phyloP scores from a whole-genome alignment of 2,113 vertebrate genomes.

The Rutilus rutilus region DNA sequence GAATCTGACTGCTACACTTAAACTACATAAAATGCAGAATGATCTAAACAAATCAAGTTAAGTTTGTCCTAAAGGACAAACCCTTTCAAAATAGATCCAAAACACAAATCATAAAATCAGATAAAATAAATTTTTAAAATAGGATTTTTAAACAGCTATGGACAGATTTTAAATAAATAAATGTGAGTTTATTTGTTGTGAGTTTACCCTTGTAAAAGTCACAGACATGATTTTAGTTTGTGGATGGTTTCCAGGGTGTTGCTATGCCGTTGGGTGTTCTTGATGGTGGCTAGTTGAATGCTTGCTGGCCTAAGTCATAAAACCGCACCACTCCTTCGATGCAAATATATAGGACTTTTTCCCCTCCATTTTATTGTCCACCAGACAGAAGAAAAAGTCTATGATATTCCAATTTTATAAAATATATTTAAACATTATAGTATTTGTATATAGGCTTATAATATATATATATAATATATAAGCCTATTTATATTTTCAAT shows the following conservation, averaged over 20 bases:
- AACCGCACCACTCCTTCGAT: too few species aligned
- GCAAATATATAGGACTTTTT: too few species aligned
- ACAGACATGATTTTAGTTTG: neutral
- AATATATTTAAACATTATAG: too few species aligned
- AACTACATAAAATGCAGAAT: neutral
- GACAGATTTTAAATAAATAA: neutral
- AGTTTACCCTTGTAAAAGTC: neutral
- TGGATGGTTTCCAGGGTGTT: neutral
- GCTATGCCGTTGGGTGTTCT: neutral
- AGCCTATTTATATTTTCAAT: too few species aligned
- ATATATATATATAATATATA: too few species aligned
- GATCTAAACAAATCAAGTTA: neutral
- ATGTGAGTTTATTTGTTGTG: too few species aligned
- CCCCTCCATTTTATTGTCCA: too few species aligned
- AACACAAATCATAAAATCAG: neutral
- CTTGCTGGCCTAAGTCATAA: neutral
- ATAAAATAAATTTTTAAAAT: too few species aligned
- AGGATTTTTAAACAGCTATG: too few species aligned
- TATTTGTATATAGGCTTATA: too few species aligned
- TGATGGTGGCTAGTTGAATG: neutral
- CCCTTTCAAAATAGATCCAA: neutral
- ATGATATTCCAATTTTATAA: too few species aligned
- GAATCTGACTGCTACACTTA: slow-evolving; percentile 18
- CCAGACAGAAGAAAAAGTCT: too few species aligned
- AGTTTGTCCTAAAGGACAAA: neutral